A percentile compares a stretch with the other conserved stretches of the same genome.
Conservation (phyloP, 2,888 invertebrate species). For the Pediacus dermestoides region DNA sequence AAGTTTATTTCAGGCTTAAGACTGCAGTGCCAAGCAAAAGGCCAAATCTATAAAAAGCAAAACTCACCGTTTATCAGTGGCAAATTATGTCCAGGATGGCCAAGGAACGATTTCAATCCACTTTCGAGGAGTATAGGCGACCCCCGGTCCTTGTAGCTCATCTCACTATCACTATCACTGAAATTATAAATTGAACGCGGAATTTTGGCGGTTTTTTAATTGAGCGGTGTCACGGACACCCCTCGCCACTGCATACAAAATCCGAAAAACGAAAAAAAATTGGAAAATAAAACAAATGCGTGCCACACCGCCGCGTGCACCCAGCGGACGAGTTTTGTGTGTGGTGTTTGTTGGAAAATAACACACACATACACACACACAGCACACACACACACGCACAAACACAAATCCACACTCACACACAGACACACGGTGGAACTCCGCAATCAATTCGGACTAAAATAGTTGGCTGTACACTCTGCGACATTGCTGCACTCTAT, state of each 20-base stretch:
- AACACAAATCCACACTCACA: too few relatives aligned
- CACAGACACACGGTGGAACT: too few relatives aligned
- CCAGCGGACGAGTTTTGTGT: conserved; percentile 2
- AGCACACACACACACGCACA: too few relatives aligned
- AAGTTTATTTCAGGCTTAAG: too few relatives aligned
- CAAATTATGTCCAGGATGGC: conserved; percentile 77
- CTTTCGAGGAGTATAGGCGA: conserved; percentile 86
- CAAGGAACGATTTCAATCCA: conserved; percentile 82
- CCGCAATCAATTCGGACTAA: conserved; percentile 49
- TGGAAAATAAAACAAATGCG: conserved; percentile 14
- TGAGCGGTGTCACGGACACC: conserved; percentile 22
- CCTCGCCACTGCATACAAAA: conserved; percentile 31
- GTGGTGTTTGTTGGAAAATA: too few relatives aligned
- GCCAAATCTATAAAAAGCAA: background rate
- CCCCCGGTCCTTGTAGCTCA: conserved; percentile 84
- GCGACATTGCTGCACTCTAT: conserved; percentile 47
- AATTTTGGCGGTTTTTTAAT: conserved; percentile 46
- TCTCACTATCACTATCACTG: conserved; percentile 60
- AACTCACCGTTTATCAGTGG: conserved; percentile 71
- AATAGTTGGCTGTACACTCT: conserved; percentile 44
- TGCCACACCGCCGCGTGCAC: conserved; percentile 33
- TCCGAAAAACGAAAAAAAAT: conserved; percentile 14
- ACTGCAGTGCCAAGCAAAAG: conserved; percentile 1
- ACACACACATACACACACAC: too few relatives aligned
- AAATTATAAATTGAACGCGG: conserved; percentile 49